Evolutionary conservation across 1,140 invertebrate species (phyloP).

Genomic region (Platyura marginata): DNA sequence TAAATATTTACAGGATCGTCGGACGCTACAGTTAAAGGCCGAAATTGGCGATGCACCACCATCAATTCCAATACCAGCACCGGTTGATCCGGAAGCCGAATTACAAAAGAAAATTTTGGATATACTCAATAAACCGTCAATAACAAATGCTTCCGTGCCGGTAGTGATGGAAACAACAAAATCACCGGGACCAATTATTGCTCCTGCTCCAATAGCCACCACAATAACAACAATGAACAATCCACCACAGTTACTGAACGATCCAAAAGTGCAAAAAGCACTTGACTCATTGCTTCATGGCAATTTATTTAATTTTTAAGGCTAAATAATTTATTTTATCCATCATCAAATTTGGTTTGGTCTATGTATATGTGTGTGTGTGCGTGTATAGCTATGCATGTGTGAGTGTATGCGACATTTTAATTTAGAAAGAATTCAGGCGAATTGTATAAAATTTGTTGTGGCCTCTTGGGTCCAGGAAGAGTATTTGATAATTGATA

Average conservation of each 20-base stretch:
- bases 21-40: slow-evolving; percentile 47
- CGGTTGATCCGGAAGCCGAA: slow-evolving; percentile 32
- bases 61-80: slow-evolving; percentile 11
- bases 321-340: too few relatives aligned
- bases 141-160: slow-evolving; percentile 14
- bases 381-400: too few relatives aligned
- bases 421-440: too few relatives aligned
- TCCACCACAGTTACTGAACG: slow-evolving; percentile 19
- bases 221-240: slow-evolving; percentile 9
- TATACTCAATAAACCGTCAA: slow-evolving; percentile 48
- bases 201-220: slow-evolving; percentile 12
- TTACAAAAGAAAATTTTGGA: slow-evolving; percentile 69
- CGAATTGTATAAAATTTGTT: too few relatives aligned
- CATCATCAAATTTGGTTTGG: too few relatives aligned
- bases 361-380: too few relatives aligned
- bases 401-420: too few relatives aligned
- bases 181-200: slow-evolving; percentile 8
- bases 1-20: slow-evolving; percentile 55
- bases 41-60: slow-evolving; percentile 40
- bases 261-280: slow-evolving; percentile 55
- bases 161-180: slow-evolving; percentile 7
- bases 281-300: slow-evolving; percentile 51
- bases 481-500: too few relatives aligned
- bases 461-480: too few relatives aligned
- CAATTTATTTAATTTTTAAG: slow-evolving; percentile 29